phyloP scores from a whole-genome alignment of 2,797 vertebrate genomes.

The Coreius guichenoti region DNA sequence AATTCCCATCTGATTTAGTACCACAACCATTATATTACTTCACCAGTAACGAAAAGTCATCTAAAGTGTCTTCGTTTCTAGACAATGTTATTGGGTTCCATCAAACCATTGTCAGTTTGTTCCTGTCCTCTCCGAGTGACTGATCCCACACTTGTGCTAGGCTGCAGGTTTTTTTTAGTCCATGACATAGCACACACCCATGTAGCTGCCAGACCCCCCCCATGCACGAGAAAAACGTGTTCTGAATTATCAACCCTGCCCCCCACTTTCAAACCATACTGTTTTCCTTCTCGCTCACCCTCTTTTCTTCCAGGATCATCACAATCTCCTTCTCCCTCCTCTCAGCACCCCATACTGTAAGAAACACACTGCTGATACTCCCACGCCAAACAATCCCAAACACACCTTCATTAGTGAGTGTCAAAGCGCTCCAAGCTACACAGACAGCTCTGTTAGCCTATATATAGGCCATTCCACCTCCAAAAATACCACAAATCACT shows the following conservation, averaged over 20 bases:
- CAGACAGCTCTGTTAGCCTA: slow-evolving; percentile 24
- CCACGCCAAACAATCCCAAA: slow-evolving; percentile 43
- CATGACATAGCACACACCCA: slow-evolving; percentile 41
- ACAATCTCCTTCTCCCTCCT: slow-evolving; percentile 40
- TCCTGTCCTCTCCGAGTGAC: slow-evolving; percentile 7
- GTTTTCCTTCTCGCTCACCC: slow-evolving; percentile 43
- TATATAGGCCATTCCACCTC: slow-evolving; percentile 17
- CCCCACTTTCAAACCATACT: slow-evolving; percentile 30
- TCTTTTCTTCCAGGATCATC: slow-evolving; percentile 45
- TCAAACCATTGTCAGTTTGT: slow-evolving; percentile 6
- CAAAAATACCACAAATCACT: slow-evolving; percentile 35
- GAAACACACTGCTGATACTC: slow-evolving; percentile 30
- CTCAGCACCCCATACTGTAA: slow-evolving; percentile 44
- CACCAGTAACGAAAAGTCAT: background rate
- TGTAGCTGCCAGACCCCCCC: slow-evolving; percentile 52
- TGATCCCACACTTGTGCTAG: slow-evolving; percentile 31
- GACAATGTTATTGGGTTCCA: background rate
- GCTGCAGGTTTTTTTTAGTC: slow-evolving; percentile 49
- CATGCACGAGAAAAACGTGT: slow-evolving; percentile 59
- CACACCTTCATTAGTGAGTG: slow-evolving; percentile 34
- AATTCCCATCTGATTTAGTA: background rate
- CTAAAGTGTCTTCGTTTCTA: background rate
- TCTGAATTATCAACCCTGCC: slow-evolving; percentile 62
- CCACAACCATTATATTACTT: background rate
- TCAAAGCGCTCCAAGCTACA: slow-evolving; percentile 45